Percentiles rank a stretch among this genome's conserved stretches.
Conservation (phyloP, 2,888 invertebrate genomes). For the Dysmachus trigonus region DNA sequence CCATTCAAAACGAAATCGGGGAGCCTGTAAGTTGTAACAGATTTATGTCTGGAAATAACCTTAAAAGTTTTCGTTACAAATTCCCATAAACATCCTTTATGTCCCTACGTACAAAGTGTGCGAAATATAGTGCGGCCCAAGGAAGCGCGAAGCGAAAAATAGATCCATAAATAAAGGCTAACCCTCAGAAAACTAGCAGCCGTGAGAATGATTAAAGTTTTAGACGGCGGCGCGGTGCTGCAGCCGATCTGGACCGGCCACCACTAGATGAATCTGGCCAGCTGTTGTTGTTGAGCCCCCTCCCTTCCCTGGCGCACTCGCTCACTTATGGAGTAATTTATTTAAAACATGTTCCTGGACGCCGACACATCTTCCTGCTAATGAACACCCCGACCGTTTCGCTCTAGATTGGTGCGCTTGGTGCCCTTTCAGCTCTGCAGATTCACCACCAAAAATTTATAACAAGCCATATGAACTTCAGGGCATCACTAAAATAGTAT, state of each 20-base stretch:
- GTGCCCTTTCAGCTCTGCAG: neutral
- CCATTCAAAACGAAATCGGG: neutral
- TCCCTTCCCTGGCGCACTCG: neutral
- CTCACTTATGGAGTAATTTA: neutral
- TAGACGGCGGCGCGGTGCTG: neutral
- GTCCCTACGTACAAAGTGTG: neutral
- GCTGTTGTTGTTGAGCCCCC: neutral
- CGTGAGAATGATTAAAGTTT: constrained; percentile 25
- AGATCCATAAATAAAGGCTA: constrained; percentile 16
- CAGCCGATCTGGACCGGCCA: neutral
- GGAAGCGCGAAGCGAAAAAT: constrained; percentile 18
- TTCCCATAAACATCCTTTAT: constrained; percentile 17
- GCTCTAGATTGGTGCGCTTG: neutral
- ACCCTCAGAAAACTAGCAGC: constrained; percentile 6
- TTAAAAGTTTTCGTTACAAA: neutral
- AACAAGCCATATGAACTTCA: neutral
- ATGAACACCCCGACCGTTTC: neutral
- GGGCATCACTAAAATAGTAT: neutral
- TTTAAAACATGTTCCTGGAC: constrained; percentile 6
- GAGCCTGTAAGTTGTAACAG: neutral
- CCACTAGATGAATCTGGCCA: neutral
- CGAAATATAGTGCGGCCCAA: neutral
- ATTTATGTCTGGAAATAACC: neutral
- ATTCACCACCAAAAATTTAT: neutral
- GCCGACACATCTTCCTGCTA: constrained; percentile 7